Percentiles rank a stretch among this genome's conserved stretches.
phyloP scores from a whole-genome alignment of 2,113 vertebrate species.

The Datnioides undecimradiatus region DNA sequence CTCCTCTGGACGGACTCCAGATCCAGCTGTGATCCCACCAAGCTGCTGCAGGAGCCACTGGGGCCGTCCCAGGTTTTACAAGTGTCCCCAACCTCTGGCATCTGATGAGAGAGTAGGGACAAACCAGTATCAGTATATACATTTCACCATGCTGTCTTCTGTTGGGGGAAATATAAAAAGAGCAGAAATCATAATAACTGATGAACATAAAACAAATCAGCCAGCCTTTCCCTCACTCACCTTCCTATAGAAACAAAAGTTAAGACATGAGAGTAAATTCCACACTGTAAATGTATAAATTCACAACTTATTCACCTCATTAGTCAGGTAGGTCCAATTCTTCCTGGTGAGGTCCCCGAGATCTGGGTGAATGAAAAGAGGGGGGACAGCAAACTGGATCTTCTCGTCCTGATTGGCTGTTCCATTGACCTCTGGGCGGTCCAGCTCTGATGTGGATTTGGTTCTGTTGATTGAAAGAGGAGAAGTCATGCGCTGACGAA shows the following conservation, averaged over 20 bases:
- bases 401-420: slow-evolving; percentile 73
- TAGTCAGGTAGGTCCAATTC: slow-evolving; percentile 86
- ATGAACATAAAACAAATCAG: no score
- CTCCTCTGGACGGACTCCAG: slow-evolving; percentile 92
- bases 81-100: slow-evolving; percentile 74
- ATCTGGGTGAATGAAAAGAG: slow-evolving; percentile 78
- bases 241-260: neutral
- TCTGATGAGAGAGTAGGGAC: slow-evolving; percentile 34
- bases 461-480: slow-evolving; percentile 81
- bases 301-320: slow-evolving; percentile 75
- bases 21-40: slow-evolving; percentile 79
- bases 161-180: neutral
- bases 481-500: neutral
- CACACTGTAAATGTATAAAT: neutral
- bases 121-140: neutral
- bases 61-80: slow-evolving; percentile 90
- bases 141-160: neutral
- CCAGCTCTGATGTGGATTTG: slow-evolving; percentile 91
- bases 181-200: neutral
- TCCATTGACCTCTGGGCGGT: slow-evolving; percentile 79
- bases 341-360: slow-evolving; percentile 80
- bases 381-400: slow-evolving; percentile 51
- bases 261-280: neutral
- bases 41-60: slow-evolving; percentile 75
- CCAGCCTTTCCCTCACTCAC: neutral